A percentile compares a stretch with the other conserved stretches of the same genome.
Conservation (phyloP, 64 coral and sea anemone genomes). For the Actinia equina region DNA sequence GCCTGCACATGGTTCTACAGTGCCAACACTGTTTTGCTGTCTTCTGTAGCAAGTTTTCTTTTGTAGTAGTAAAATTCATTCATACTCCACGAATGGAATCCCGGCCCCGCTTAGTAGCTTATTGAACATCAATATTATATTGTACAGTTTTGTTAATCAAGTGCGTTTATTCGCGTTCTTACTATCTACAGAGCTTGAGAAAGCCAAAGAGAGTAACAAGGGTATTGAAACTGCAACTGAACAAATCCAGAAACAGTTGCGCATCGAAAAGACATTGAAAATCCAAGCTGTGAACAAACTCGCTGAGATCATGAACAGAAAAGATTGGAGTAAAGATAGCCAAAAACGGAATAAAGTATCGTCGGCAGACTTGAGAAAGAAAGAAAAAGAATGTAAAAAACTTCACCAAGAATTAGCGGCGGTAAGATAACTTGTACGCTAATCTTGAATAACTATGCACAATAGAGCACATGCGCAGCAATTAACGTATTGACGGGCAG, state of each 20-base stretch:
- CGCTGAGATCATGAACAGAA: conserved; percentile 97
- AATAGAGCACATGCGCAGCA: no score
- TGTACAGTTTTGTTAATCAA: background rate
- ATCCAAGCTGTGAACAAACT: conserved; percentile 95
- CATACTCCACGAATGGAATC: no score
- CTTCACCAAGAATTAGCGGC: conserved; percentile 74
- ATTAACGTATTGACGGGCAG: no score
- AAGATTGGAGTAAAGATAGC: conserved; percentile 71
- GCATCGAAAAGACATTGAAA: conserved; percentile 70
- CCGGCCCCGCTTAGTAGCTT: background rate
- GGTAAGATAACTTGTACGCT: conserved; percentile 29
- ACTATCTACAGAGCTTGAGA: conserved; percentile 64
- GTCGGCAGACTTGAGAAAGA: conserved; percentile 70
- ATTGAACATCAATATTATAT: background rate
- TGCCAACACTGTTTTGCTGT: no score
- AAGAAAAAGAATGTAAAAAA: conserved; percentile 91
- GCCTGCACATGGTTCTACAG: no score
- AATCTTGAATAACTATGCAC: no score
- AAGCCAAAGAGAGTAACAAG: conserved; percentile 68
- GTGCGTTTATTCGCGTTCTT: no score
- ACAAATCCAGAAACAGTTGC: conserved; percentile 54
- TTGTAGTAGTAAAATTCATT: no score
- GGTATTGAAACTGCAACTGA: conserved; percentile 74
- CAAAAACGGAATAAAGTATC: conserved; percentile 73
- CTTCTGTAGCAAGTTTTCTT: no score